Evolutionary conservation across 2,797 vertebrate genomes (phyloP), one percentile per base, ranked within the genome.

Genomic region (Ptychobarbus kaznakovi): DNA sequence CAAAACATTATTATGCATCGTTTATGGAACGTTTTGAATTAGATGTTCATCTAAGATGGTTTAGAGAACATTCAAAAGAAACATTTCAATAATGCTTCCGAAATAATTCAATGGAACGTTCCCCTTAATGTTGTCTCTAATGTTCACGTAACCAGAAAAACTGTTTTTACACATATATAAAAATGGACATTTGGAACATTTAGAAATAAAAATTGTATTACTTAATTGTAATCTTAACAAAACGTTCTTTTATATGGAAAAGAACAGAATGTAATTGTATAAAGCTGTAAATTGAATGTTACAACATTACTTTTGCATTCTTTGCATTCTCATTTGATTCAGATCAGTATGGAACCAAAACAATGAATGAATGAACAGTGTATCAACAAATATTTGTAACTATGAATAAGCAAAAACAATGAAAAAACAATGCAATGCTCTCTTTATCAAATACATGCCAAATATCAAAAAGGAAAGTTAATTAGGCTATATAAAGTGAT

Each of bases 391-490:
- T 53, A 65, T 49, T 63, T 63, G 38, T 18, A 40, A 69, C 32
- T 4, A 22, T 63, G 20, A 68, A 61, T 53, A 15, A 51, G 65
- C 80, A 35, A 38, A 18, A 38, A 20, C 32, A 68, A 38, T 9
- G 8, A 72, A 74, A 66, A 68, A 80, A 63, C 56, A 11, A 63
- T 35, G 32, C 65, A 42, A 15, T 56, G 61, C 72, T 38, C 4
- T 28, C 3, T 12, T 74, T 66, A 10, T 70, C 46, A 15, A 74
- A 56, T 42, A 16, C 9, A 35, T 6, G 63, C 2, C 35, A 70
- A 51, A 76, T 49, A 73, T 81, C n/a, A 70, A 35, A 61, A 82
- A 38, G 4, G 20, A 81, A 77, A 81, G 77, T 28, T 28, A n/a
- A 49, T 77, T 81, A 32, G 32, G 32, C 32, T 32, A 87, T 84